Evolutionary conservation across 1,140 invertebrate genomes (phyloP), one percentile per base, ranked within the genome.

Genomic region (Megathymus violae): DNA sequence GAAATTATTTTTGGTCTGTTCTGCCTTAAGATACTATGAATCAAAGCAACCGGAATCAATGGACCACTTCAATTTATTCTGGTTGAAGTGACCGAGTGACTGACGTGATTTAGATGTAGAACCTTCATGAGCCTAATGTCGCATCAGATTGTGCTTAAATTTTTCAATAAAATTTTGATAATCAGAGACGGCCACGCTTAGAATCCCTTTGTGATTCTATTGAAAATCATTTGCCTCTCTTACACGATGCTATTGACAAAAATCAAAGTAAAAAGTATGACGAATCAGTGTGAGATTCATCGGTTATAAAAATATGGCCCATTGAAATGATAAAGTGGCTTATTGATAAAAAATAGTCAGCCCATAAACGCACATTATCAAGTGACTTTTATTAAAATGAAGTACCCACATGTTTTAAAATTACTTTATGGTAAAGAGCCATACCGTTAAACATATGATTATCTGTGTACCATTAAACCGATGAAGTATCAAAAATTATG

Each of bases 181-280:
- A 58, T 31, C 17, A n/a, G 47, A 50, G 3, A 25, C 67, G 54
- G 69, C 61, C 65, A 67, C 69, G 66, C 63, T 34, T 56, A 59
- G 61, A 59, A 62, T 43, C 62, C 68, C 43, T 64, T 71, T 68
- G 63, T 67, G 14, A 31, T 27, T 25, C 40, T 56, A 62, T 64
- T 60, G 64, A 66, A 66, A 51, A 69, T 69, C 62, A 44, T 46
- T 50, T 27, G 48, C 59, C 41, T 46, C 54, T 41, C 19, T 46
- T 46, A 41, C 31, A 34, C 31, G 40, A 9, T 46, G 25, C 64
- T 59, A 75, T 75, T 65, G 67, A 65, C 52, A 75, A 73, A 76
- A 77, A 84, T 78, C 64, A 67, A 78, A 62, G 71, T 80, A 79
- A 84, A 82, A 78, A 80, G 77, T 78, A 73, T 88, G 80, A 81